Base-by-base conservation (phyloP, 2,888 invertebrate species). In the Rhamphomyia laevipes region DNA sequence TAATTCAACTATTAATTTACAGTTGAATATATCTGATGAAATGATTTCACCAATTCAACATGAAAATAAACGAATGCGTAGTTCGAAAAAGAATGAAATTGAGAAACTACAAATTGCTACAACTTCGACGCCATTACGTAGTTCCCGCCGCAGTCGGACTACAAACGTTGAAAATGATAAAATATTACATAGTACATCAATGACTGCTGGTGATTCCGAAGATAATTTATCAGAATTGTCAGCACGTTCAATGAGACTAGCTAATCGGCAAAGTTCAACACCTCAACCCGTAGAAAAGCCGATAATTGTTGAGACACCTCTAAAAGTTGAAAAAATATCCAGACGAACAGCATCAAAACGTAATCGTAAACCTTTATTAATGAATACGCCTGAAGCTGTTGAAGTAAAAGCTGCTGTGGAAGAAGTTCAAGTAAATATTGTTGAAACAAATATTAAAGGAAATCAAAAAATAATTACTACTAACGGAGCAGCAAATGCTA, bases 231-330 rank as follows among this genome's bases (percentile, higher is more conserved):
- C 42, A 3, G 42, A 43, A 42, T 12, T 51, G 6, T 48, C 52
- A 27, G 52, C 54, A 16, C 37, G 54, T 16, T 52, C 54, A 10
- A 49, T 50, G 42, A 23, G 54, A 12, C 27, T 54, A 21, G 50
- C 52, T 2, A 54, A 50, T 47, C 27, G 54, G 10, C 44, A 46
- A 12, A 52, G 43, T 41, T 42, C 40, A 9, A 49, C 50, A 4
- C 51, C 50, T 23, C 42, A n/a, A 15, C 15, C 47, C 15, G 6
- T 38, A 41, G 52, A 52, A 41, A 50, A 49, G 33, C 15, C 27
- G 9, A 6, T 27, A 10, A 21, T 5, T 27, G 9, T 6, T 12
- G 40, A 40, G 7, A 40, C 18, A 4, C 18, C 12, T 18, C 12
- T 13, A 12, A 18, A 11, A 18, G 12, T 6, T 18, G 27, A 46